phyloP scores from a whole-genome alignment of 2,888 invertebrate species.

The Brassicogethes aeneus region DNA sequence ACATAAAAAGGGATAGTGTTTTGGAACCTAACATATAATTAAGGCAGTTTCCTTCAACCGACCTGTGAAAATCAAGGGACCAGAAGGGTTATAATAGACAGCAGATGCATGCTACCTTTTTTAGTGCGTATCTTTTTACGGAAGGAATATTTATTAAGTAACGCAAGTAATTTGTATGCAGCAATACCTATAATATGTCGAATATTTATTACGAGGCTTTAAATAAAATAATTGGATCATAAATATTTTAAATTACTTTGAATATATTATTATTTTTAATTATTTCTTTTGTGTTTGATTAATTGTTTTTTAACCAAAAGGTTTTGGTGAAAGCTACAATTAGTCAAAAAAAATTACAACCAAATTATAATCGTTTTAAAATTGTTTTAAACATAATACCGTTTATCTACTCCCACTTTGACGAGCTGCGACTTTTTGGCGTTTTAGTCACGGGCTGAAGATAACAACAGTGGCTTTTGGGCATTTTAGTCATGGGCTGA shows the following conservation, averaged over 20 bases:
- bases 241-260: not conserved
- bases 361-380: too few relatives aligned
- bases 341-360: too few relatives aligned
- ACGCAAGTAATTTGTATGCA: not conserved
- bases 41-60: not conserved
- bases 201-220: not conserved
- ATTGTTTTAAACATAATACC: too few relatives aligned
- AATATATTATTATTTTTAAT: too few relatives aligned
- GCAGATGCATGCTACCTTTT: not conserved
- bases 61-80: constrained; percentile 3
- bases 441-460: too few relatives aligned
- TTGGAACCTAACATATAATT: not conserved
- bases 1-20: not conserved
- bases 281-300: too few relatives aligned
- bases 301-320: too few relatives aligned
- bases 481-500: too few relatives aligned
- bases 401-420: too few relatives aligned
- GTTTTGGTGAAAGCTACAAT: too few relatives aligned
- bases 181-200: not conserved
- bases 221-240: not conserved
- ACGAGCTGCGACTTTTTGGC: too few relatives aligned
- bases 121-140: not conserved
- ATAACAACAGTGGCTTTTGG: too few relatives aligned
- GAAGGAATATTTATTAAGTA: not conserved
- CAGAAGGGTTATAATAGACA: not conserved